Conservation (phyloP, 2,797 vertebrate species). For the Lagocephalus sceleratus region DNA sequence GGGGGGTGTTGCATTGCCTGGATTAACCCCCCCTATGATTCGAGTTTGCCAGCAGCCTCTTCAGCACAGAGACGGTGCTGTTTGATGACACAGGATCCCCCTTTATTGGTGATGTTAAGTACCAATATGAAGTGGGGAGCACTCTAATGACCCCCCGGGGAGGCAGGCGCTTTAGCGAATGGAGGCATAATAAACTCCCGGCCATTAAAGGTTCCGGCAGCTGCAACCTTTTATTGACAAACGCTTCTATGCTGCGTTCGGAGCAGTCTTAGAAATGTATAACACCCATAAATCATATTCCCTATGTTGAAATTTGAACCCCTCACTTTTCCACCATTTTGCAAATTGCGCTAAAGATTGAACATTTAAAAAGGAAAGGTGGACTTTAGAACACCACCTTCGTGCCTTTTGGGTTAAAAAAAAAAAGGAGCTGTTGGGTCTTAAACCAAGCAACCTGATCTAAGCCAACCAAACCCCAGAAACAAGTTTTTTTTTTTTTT, state of each 20-base stretch:
- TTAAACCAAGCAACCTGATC: neutral
- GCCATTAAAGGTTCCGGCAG: conserved; percentile 67
- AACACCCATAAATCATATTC: no score
- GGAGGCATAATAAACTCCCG: conserved; percentile 58
- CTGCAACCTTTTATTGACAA: conserved; percentile 63
- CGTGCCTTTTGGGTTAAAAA: neutral
- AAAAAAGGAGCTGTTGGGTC: neutral
- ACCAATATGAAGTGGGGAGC: conserved; percentile 69
- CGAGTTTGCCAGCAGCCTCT: conserved; percentile 29
- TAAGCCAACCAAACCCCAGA: neutral
- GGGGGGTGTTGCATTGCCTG: conserved; percentile 11
- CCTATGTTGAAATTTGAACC: no score
- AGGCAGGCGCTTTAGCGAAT: conserved; percentile 52
- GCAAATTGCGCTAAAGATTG: no score
- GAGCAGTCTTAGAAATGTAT: conserved; percentile 14
- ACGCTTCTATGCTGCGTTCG: conserved; percentile 48
- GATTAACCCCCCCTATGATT: conserved; percentile 35
- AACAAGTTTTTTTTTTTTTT: neutral
- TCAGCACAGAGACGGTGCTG: conserved; percentile 43
- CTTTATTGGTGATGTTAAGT: conserved; percentile 73
- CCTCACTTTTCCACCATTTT: no score
- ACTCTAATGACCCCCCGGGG: conserved; percentile 71
- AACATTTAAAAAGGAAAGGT: neutral
- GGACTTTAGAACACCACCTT: neutral
- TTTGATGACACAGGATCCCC: conserved; percentile 65